A percentile compares a stretch with the other conserved stretches of the same genome.
phyloP scores from a whole-genome alignment of 2,888 invertebrate genomes.

The Synanthedon tipuliformis region DNA sequence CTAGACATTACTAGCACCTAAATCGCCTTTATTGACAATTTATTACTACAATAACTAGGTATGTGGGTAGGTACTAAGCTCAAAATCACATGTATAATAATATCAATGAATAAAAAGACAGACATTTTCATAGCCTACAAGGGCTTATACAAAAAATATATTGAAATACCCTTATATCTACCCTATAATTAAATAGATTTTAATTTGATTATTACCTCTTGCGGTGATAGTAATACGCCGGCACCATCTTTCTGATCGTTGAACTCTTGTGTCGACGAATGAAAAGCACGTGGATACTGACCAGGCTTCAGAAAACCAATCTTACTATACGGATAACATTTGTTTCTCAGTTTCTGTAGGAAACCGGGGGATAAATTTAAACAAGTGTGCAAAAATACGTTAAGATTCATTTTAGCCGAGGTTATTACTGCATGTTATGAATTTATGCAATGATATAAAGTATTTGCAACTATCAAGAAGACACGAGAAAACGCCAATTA shows the following conservation, averaged over 20 bases:
- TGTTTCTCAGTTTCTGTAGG: slow-evolving; percentile 25
- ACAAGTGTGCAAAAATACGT: slow-evolving; percentile 31
- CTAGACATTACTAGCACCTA: no score
- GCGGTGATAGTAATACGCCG: slow-evolving; percentile 43
- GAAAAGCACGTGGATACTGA: slow-evolving; percentile 18
- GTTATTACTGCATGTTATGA: slow-evolving; percentile 36
- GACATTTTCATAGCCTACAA: no score
- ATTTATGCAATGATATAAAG: slow-evolving; percentile 15
- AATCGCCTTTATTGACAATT: no score
- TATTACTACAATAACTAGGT: no score
- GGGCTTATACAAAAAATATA: no score
- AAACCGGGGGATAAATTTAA: slow-evolving; percentile 34
- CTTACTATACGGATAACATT: slow-evolving; percentile 20
- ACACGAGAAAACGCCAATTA: no score
- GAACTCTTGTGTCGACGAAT: slow-evolving; percentile 17
- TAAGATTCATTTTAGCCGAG: slow-evolving; percentile 43
- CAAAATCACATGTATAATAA: no score
- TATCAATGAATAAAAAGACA: no score
- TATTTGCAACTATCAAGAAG: no score
- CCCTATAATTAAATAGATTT: no score
- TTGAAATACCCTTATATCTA: no score
- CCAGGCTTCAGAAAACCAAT: slow-evolving; percentile 11
- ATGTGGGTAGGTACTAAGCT: no score
- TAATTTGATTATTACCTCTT: slow-evolving; percentile 34
- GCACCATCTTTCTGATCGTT: slow-evolving; percentile 38